Conservation (phyloP, 2,797 vertebrate species). For the Crocodylus rhombifer region DNA sequence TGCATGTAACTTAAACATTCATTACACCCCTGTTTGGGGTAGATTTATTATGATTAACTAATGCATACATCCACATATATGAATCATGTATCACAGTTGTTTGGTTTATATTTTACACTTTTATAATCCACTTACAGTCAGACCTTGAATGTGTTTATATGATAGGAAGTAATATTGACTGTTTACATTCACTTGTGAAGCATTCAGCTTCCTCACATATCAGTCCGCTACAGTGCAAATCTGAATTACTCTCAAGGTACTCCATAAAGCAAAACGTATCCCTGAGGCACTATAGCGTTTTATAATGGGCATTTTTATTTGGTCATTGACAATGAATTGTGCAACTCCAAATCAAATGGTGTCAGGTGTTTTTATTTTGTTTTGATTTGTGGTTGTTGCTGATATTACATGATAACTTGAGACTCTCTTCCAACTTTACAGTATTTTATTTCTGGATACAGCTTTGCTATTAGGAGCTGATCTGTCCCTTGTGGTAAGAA, state of each 20-base stretch:
- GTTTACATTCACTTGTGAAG: background rate
- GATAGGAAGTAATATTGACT: background rate
- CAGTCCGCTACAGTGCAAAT: background rate
- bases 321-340: background rate
- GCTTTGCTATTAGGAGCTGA: background rate
- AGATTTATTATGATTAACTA: background rate
- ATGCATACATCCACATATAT: background rate
- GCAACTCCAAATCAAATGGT: slow-evolving; percentile 27
- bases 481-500: background rate
- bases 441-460: background rate
- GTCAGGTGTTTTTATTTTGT: background rate
- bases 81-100: background rate
- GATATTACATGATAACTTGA: background rate
- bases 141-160: background rate
- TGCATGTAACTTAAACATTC: too few species aligned
- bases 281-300: background rate
- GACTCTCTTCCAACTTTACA: background rate
- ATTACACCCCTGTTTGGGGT: too few species aligned
- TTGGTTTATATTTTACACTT: background rate
- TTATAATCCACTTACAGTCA: background rate
- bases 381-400: background rate
- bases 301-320: slow-evolving; percentile 12
- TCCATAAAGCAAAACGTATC: background rate
- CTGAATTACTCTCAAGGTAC: background rate
- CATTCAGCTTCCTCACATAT: background rate